phyloP scores from a whole-genome alignment of 2,888 invertebrate species.

The Zaprionus lineosus region DNA sequence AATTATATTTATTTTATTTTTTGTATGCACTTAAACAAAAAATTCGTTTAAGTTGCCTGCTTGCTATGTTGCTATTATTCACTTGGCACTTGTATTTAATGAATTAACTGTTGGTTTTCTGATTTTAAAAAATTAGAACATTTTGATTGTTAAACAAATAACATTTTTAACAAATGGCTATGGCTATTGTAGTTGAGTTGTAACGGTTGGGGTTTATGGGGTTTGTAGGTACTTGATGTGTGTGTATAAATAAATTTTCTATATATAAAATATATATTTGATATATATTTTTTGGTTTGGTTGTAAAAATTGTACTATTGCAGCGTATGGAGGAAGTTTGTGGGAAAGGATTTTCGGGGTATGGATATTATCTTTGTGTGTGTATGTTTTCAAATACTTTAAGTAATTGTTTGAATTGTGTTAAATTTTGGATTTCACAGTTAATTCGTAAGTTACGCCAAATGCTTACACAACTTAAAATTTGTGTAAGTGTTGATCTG shows the following conservation, averaged over 20 bases:
- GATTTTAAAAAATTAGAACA: constrained; percentile 49
- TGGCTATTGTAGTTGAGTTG: constrained; percentile 61
- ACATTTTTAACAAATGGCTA: constrained; percentile 70
- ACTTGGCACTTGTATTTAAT: constrained; percentile 57
- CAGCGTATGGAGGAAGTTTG: constrained; percentile 82
- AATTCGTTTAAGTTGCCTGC: constrained; percentile 51
- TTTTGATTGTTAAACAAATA: constrained; percentile 65
- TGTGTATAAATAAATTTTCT: constrained; percentile 81
- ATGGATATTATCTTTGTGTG: constrained; percentile 22
- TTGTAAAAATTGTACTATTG: constrained; percentile 82
- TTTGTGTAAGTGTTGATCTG: constrained; percentile 43
- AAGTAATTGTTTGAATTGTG: constrained; percentile 68
- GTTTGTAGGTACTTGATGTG: constrained; percentile 79
- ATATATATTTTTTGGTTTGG: constrained; percentile 76
- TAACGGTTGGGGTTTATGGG: constrained; percentile 47
- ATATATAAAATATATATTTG: constrained; percentile 80
- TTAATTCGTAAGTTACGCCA: constrained; percentile 43
- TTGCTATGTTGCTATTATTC: constrained; percentile 43
- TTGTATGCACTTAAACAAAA: constrained; percentile 51
- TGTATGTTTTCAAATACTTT: constrained; percentile 78
- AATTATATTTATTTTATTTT: constrained; percentile 52
- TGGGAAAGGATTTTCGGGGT: constrained; percentile 23
- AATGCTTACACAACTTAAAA: constrained; percentile 34
- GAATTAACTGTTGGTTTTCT: constrained; percentile 64
- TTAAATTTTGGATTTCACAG: constrained; percentile 57